Base-by-base conservation (phyloP, 2,797 vertebrate genomes). In the Galagoides demidoff region DNA sequence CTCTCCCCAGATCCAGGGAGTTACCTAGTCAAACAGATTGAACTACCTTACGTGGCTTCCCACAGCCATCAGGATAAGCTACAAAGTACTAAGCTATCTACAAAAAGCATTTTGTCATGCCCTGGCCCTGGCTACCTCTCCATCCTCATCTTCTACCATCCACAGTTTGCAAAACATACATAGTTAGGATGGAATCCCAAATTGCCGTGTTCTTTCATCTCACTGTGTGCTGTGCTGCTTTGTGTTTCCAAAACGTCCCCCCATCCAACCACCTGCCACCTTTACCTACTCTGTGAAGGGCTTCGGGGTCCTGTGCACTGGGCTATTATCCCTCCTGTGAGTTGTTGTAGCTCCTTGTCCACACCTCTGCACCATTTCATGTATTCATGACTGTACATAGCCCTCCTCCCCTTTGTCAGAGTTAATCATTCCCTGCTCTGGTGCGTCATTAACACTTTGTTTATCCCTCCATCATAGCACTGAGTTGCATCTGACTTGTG, bases 401-500 rank as follows among this genome's bases (percentile, higher is more conserved):
- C 70, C 27, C 52, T 85, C 2, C 55, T 43, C 31, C 3, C 29
- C 16, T 66, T 29, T 17, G 61, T 89, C 78, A 68, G 71, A 63
- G 73, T 74, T 92, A 68, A 89, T 74, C 57, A 55, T n/a, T 14
- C 2, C 52, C 27, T 87, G 43, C 25, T 87, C 37, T 7, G 1
- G 43, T 66, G 87, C 89, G 45, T 85, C 86, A 73, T 45, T 71
- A 76, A 70, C n/a, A 79, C 73, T 77, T 76, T 95, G 73, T 85
- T 93, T 78, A 74, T 59, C 19, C 66, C 70, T 85, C 77, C 87
- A 7, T 87, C 37, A 79, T 0, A 95, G 66, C 31, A 31, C 57
- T 83, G 77, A 66, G 39, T 29, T 82, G 34, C 74, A 34, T 96
- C 92, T 84, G 85, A 78, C 59, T 64, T 59, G 25, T 13, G 20